Conservation (phyloP, 1,140 invertebrate genomes). For the Lutraria rhynchaena region DNA sequence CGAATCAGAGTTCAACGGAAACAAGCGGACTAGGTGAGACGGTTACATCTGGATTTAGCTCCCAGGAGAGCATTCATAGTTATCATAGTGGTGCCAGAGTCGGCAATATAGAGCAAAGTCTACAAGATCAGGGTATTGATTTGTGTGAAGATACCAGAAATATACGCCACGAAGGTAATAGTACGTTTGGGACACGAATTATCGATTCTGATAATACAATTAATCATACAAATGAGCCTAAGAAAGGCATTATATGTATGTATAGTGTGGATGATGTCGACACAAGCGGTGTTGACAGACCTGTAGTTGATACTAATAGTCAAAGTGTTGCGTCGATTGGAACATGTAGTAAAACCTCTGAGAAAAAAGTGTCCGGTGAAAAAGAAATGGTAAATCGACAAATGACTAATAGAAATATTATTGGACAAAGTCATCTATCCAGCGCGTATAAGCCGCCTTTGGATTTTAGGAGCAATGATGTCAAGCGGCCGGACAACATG, state of each 20-base stretch:
- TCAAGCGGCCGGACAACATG: slow-evolving; percentile 32
- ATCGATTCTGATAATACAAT: slow-evolving; percentile 58
- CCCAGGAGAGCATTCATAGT: slow-evolving; percentile 76
- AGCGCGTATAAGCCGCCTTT: slow-evolving; percentile 13
- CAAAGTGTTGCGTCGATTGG: slow-evolving; percentile 1
- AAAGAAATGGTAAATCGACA: not conserved
- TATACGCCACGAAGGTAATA: slow-evolving; percentile 50
- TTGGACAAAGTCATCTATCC: slow-evolving; percentile 6
- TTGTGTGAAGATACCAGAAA: slow-evolving; percentile 39
- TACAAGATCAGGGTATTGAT: slow-evolving; percentile 54
- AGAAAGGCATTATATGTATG: slow-evolving; percentile 21
- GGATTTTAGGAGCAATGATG: slow-evolving; percentile 38
- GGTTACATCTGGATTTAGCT: slow-evolving; percentile 77
- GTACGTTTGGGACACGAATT: slow-evolving; percentile 46
- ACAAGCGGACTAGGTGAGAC: slow-evolving; percentile 78
- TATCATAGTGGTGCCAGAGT: slow-evolving; percentile 24
- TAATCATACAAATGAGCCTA: slow-evolving; percentile 48
- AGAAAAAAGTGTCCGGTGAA: not conserved
- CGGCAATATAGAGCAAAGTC: not conserved
- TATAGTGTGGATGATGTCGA: slow-evolving; percentile 30
- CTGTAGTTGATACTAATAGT: slow-evolving; percentile 5
- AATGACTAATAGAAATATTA: slow-evolving; percentile 1
- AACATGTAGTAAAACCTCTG: not conserved
- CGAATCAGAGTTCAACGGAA: slow-evolving; percentile 78
- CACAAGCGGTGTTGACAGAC: slow-evolving; percentile 10